Evolutionary conservation across 1,140 invertebrate species (phyloP), one percentile per base, ranked within the genome.

Genomic region (Conus betulinus): DNA sequence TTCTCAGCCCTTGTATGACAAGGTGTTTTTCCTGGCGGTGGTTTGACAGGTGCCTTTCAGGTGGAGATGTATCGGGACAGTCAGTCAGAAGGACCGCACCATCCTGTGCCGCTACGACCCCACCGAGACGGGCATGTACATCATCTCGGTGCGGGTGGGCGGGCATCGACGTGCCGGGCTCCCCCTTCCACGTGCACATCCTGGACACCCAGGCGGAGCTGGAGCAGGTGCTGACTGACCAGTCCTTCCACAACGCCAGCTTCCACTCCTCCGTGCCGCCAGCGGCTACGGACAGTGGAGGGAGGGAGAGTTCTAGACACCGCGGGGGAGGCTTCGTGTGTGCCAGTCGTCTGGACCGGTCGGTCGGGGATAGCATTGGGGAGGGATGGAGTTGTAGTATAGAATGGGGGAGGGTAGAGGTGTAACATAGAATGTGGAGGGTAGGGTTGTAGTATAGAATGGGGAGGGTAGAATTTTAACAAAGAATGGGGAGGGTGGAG

Each of bases 1-100:
- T 53, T 39, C 15, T 10, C 52, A 76, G 6, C 20, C 23, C 23
- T 6, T 78, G 8, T 27, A 78, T 8, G 51, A 27, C 5, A 74
- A 74, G 23, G 67, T 89, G 57, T 74, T 39, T 3, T 89, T 90
- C 53, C 85, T 82, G 85, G 15, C 39, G 39, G 92, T 60, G 8
- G 57, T 8, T 60, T 20, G 13, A 23, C 90, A 97, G 97, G 98
- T 85, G 99, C 99, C 15, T 99, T 99, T 96, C 97, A 99, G 91
- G 99, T 99, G 4, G 99, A 99, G 96, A 99, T 99, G 99, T 98
- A 99, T 94, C 96, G 99, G n/a, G 99, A 99, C 96, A 99, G 97
- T 92, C 96, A 99, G 97, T 92, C 98, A 99, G 96, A 99, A 99
- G 94, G 99, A 99, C 94, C 96, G 99, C 82, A 99, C 98, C 55